Base-by-base conservation (phyloP, 2,797 vertebrate species). In the Syndactyla subalaris region DNA sequence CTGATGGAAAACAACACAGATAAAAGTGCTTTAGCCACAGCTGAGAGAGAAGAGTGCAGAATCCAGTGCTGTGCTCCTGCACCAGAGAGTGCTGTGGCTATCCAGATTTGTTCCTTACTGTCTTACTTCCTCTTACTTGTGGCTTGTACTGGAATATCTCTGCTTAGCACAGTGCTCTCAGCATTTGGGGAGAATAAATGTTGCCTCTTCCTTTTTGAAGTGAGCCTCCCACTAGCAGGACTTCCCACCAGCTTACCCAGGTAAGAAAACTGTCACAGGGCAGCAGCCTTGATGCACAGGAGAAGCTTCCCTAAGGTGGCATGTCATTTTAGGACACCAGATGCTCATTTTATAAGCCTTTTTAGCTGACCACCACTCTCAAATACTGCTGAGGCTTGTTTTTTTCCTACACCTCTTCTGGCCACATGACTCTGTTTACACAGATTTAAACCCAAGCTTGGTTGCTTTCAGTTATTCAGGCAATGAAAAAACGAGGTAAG, bases 211-310 rank as follows among this genome's bases (percentile, higher is more conserved):
- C 62, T 65, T n/a, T 65, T 65, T n/a, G 43, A 46, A 32, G 4
- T n/a, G 17, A 76, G 65, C 12, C 54, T 77, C 32, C 21, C 73
- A 12, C 18, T 41, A 32, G 30, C 39, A 77, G 30, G 19, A 10
- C 26, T 18, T 24, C 21, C 32, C 11, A 12, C 15, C 62, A 45
- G 7, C 32, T 65, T n/a, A 23, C 22, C 62, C 11, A 24, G 22
- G 32, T 18, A n/a, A 65, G 32, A 34, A 46, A 34, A 46, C 22
- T 26, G 22, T 18, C 23, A 9, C 22, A 46, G 43, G 16, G 51
- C 36, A 59, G 46, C 10, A 71, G 39, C 20, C 23, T n/a, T 14
- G 21, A 65, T 0, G 1, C 68, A 9, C 0, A 1, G 32, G 27
- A 59, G 34, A 24, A 24, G 13, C 36, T 67, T 59, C 58, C 29